A percentile compares a stretch with the other conserved stretches of the same genome.
phyloP scores from a whole-genome alignment of 1,140 invertebrate genomes.

The Globodera ellingtonae region DNA sequence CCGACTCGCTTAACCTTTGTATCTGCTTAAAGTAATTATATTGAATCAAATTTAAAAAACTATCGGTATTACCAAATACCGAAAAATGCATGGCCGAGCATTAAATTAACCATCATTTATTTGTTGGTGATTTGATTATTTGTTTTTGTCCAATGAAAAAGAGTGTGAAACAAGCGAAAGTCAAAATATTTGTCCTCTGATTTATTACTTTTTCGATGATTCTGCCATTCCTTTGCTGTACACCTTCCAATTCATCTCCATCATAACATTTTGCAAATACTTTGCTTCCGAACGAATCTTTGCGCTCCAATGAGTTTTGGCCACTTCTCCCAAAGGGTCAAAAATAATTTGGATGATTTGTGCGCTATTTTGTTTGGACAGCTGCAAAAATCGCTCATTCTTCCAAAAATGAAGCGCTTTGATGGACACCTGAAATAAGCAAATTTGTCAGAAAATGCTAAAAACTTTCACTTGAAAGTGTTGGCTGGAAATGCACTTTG shows the following conservation, averaged over 20 bases:
- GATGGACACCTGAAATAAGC: background rate
- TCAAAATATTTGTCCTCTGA: background rate
- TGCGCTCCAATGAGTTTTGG: conserved; percentile 22
- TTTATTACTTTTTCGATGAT: background rate
- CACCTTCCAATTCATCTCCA: conserved; percentile 19
- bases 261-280: conserved; percentile 17
- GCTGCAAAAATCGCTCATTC: conserved; percentile 3
- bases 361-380: background rate
- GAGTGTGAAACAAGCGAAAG: too few species aligned
- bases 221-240: background rate
- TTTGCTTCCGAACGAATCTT: background rate
- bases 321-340: background rate
- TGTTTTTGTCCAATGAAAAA: too few species aligned
- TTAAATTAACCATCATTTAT: too few species aligned
- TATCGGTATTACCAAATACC: too few species aligned
- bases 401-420: conserved; percentile 20
- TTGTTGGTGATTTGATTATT: too few species aligned
- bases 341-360: conserved; percentile 13
- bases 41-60: too few species aligned
- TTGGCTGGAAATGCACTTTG: conserved; percentile 18
- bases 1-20: too few species aligned
- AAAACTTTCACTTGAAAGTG: conserved; percentile 11
- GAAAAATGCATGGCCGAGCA: too few species aligned
- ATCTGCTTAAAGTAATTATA: too few species aligned
- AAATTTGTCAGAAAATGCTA: background rate